Evolutionary conservation across 2,113 vertebrate species (phyloP).

Genomic region (Aythya baeri): DNA sequence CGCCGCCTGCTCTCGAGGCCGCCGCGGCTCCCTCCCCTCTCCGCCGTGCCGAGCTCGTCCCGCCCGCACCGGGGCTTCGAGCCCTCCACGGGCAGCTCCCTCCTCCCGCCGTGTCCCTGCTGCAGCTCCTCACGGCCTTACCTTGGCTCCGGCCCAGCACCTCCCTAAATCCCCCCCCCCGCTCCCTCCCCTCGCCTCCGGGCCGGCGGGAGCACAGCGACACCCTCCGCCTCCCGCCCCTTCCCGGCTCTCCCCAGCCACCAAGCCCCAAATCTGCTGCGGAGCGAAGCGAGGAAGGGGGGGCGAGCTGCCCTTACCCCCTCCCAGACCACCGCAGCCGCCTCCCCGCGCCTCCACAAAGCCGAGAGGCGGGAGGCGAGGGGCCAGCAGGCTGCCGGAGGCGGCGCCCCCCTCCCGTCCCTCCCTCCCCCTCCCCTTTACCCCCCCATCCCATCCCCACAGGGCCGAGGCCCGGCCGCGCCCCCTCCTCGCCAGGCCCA

Average conservation of each 20-base stretch:
- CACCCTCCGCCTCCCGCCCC: not conserved
- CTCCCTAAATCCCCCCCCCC: not conserved
- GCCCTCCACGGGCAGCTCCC: not conserved
- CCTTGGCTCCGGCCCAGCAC: not conserved
- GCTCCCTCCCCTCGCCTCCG: not conserved
- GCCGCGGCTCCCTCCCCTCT: not conserved
- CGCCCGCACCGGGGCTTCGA: not conserved
- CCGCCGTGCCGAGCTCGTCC: not conserved
- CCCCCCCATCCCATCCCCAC: not conserved
- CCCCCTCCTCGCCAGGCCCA: not conserved
- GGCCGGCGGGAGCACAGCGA: conserved; percentile 10
- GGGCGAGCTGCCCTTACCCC: not conserved
- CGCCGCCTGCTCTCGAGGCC: not conserved
- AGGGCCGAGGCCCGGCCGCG: not conserved
- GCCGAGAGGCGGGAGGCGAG: not conserved
- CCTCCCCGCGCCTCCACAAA: not conserved
- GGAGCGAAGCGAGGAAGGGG: too few species aligned
- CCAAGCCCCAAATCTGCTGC: not conserved
- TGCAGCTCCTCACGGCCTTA: not conserved
- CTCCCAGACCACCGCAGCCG: not conserved
- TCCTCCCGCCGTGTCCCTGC: not conserved
- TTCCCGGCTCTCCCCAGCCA: not conserved
- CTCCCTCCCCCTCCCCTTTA: not conserved
- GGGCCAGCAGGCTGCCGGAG: not conserved
- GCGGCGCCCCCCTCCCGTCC: not conserved